Conservation (phyloP, 2,113 vertebrate species). For the Scophthalmus maximus region DNA sequence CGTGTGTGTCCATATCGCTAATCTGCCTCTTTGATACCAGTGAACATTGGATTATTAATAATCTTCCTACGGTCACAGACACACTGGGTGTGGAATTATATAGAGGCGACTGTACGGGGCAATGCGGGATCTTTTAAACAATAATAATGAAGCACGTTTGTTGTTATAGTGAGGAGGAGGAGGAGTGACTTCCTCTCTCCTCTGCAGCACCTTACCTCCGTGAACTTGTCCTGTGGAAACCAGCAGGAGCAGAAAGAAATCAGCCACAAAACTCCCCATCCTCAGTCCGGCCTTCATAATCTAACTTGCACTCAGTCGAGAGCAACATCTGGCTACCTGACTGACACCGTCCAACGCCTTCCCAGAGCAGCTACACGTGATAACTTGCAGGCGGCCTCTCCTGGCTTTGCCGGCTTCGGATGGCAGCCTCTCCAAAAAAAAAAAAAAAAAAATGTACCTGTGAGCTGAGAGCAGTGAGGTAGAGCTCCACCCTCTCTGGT, state of each 20-base stretch:
- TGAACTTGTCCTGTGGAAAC: slow-evolving; percentile 59
- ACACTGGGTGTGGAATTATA: slow-evolving; percentile 9
- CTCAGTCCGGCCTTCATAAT: slow-evolving; percentile 23
- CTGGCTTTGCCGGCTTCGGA: slow-evolving; percentile 40
- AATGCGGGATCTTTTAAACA: no score
- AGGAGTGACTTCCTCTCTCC: not conserved
- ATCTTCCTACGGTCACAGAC: slow-evolving; percentile 63
- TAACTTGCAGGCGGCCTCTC: no score
- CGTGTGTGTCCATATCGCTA: slow-evolving; percentile 56
- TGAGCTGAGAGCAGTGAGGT: slow-evolving; percentile 27
- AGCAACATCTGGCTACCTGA: slow-evolving; percentile 55
- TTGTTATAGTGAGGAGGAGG: not conserved
- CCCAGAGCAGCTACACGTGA: not conserved
- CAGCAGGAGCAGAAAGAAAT: slow-evolving; percentile 63
- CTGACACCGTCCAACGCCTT: slow-evolving; percentile 8
- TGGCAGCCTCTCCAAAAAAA: slow-evolving; percentile 32
- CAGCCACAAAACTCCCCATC: slow-evolving; percentile 65
- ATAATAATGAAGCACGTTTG: not conserved
- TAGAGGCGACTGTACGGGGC: not conserved
- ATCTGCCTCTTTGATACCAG: slow-evolving; percentile 66
- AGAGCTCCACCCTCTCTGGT: slow-evolving; percentile 53
- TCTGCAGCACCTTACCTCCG: slow-evolving; percentile 72
- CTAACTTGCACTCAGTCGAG: slow-evolving; percentile 25
- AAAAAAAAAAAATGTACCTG: slow-evolving; percentile 62
- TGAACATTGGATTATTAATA: slow-evolving; percentile 74